Base-by-base conservation (phyloP, 2,888 invertebrate genomes). In the Noctuana brunneofusca region DNA sequence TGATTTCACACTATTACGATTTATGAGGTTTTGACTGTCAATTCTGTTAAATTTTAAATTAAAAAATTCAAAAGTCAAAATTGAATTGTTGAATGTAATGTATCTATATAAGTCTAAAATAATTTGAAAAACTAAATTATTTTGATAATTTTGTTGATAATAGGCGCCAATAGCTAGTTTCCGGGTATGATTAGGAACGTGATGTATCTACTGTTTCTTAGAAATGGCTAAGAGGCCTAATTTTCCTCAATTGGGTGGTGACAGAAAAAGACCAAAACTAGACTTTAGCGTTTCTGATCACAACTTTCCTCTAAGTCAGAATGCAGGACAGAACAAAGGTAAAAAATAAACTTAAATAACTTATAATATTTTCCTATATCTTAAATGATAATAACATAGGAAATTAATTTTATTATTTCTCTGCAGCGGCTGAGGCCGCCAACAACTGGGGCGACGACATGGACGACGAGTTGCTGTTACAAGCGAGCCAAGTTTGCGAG, bases 401-500 rank as follows among this genome's bases (percentile, higher is more conserved):
- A n/a, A n/a, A n/a, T n/a, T n/a, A n/a, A n/a, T n/a, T n/a, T n/a
- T n/a, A n/a, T 32, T 9, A n/a, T 30, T 20, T 66, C 65, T 46
- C 63, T 57, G 46, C 30, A 64, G 59, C 65, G 3, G 71, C 74
- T 14, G 70, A 71, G 63, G 66, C 67, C 30, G 79, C 67, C 30
- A 79, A 84, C 60, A 81, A 72, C 56, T 92, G 92, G 92, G 92
- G 87, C 11, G 90, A 92, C 64, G 92, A 91, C 43, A 85, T 84
- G 72, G 91, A 92, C 24, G 91, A 92, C 48, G 89, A 91, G 71
- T 87, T 92, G 35, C 75, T 92, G 0, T 76, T 92, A 9, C 74
- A 90, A 68, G 92, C 89, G 0, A 92, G 91, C 64, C 92, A 92
- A 68, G 92, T 84, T 0, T 91, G 88, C 66, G 92, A 92, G 65